Evolutionary conservation across 2,888 invertebrate species (phyloP), one percentile per base, ranked within the genome.

Genomic region (Melieria picta): DNA sequence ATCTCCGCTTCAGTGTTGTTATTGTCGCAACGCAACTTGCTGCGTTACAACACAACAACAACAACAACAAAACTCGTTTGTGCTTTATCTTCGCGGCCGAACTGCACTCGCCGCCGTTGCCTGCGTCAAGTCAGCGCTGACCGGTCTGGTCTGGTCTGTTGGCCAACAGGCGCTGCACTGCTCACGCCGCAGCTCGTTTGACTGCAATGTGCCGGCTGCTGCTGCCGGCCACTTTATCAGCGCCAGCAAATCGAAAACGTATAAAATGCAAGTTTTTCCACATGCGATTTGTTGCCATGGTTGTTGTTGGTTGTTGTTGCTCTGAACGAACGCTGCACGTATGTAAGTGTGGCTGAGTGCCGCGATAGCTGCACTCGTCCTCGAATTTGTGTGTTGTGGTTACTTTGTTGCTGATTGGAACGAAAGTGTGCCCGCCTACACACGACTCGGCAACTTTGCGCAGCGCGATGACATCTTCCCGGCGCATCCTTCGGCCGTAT

Each of bases 341-440:
- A n/a, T n/a, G n/a, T 13, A 43, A 55, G 52, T 55, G 45, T 46
- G 47, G 13, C 9, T 55, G 9, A 6, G 47, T 61, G 10, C 48
- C 30, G 48, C 30, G 30, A 30, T 30, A 30, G 30, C 30, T 30
- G 30, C 30, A 30, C 30, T 30, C 30, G 30, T 30, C 30, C 50
- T n/a, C 30, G 50, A 11, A 30, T 48, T 30, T 11, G 30, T 63
- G 64, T 52, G 50, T 52, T 11, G 13, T 52, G 42, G 43, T n/a
- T 46, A 65, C 56, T 16, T 47, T 46, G 65, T 57, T 65, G 65
- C 47, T 65, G 65, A 56, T 47, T 56, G 65, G 56, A 45, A 57
- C 45, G 65, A 65, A 65, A 65, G 65, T 57, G n/a, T 16, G 65
- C n/a, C 65, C 65, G 65, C 65, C 65, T 65, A 65, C 65, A 65